Base-by-base conservation (phyloP, 2,113 vertebrate species). In the Grammatotria lemairii region DNA sequence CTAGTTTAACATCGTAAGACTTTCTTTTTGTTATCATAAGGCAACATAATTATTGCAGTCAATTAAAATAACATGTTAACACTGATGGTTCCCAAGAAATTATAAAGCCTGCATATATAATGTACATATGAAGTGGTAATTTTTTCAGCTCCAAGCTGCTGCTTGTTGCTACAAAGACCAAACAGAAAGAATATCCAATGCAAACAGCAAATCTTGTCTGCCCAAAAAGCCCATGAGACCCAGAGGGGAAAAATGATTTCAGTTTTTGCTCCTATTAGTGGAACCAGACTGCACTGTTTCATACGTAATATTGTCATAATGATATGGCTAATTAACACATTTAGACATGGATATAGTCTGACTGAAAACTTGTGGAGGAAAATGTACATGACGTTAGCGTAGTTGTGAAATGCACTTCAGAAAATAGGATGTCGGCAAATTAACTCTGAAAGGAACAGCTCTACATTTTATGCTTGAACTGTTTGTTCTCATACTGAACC, bases 391-490 rank as follows among this genome's bases (percentile, higher is more conserved):
- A 45, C 8, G 8, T 47, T 53, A 78, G 54, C 14, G 5, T 6
- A 19, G 42, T 49, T 51, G 45, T 33, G 58, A 65, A 12, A 23
- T 16, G 2, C 16, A 65, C n/a, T 79, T 57, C 35, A n/a, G 75
- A n/a, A 73, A 60, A 65, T 38, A 65, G 42, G 2, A 12, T 42
- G 57, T 73, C 75, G 1, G 54, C 12, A 10, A 90, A 86, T 91
- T 10, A 88, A 75, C 53, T 84, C 82, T 75, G 73, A 35, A 33
- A 78, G 53, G 68, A 81, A 86, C 49, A 79, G 89, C 55, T 83
- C 83, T 82, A 49, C 55, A 82, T 89, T 91, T 92, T 81, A 88
- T 87, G 84, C 82, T 86, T 55, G 84, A 65, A 85, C 5, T 70
- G 80, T 54, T 84, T 55, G 82, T 82, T 91, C 82, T 91, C 54